Percentiles rank a stretch among this genome's conserved stretches.
These are phyloP conservation scores for Acanthoscelides obtectus DNA, from an alignment of 2,888 invertebrate species.

Conservation along the genomic window DNA sequence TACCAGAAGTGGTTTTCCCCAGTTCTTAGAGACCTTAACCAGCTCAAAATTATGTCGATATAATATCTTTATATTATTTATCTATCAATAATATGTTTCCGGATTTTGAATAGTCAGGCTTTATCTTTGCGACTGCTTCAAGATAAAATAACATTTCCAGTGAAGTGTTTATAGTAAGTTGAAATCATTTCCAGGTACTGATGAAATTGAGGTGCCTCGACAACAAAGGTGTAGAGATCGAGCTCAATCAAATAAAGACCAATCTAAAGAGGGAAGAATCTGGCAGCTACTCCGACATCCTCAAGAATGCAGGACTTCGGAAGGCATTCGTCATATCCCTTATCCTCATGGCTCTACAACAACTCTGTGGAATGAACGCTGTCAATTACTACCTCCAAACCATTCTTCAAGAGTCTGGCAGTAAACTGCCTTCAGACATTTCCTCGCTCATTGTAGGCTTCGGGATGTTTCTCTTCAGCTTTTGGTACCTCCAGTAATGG, in stretches of 20 bases:
- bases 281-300: constrained; percentile 42
- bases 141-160: no score
- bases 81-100: no score
- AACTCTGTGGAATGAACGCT: constrained; percentile 55
- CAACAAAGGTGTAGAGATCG: constrained; percentile 56
- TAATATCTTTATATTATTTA: no score
- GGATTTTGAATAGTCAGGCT: no score
- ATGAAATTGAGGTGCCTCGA: constrained; percentile 64
- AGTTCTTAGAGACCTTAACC: no score
- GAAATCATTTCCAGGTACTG: constrained; percentile 60
- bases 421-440: constrained; percentile 55
- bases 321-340: constrained; percentile 72
- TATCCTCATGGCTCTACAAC: constrained; percentile 55
- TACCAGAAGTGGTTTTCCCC: no score
- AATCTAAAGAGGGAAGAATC: constrained; percentile 47
- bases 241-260: constrained; percentile 38
- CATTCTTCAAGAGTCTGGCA: constrained; percentile 65
- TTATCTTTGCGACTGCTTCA: no score
- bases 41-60: no score
- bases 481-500: constrained; percentile 70
- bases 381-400: constrained; percentile 54
- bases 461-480: constrained; percentile 70
- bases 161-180: no score
- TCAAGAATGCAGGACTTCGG: constrained; percentile 61
- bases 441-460: constrained; percentile 71